A percentile compares a stretch with the other conserved stretches of the same genome.
Evolutionary conservation across 2,113 vertebrate species (phyloP).

Genomic region (Eonycteris spelaea): DNA sequence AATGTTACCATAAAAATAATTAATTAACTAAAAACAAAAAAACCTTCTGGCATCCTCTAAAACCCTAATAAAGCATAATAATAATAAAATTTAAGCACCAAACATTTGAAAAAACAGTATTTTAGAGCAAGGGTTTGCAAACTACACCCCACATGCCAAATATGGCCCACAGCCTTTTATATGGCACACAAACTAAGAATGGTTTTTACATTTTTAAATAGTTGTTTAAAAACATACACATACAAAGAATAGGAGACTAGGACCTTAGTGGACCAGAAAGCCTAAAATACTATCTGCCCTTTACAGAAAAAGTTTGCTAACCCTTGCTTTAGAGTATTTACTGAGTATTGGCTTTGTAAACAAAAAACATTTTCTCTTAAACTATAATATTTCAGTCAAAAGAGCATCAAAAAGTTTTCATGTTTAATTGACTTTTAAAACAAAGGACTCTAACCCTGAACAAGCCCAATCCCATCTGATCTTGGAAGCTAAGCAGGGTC

Average conservation of each 20-base stretch:
- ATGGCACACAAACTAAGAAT: background rate
- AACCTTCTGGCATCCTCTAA: background rate
- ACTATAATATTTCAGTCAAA: background rate
- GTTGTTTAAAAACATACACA: background rate
- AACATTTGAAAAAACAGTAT: background rate
- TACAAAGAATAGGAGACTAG: background rate
- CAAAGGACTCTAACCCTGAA: background rate
- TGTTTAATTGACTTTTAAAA: conserved; percentile 27
- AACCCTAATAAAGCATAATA: background rate
- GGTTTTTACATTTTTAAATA: background rate
- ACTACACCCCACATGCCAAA: background rate
- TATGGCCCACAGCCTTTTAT: background rate
- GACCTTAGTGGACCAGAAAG: background rate
- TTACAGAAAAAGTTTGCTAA: background rate
- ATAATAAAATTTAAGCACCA: background rate
- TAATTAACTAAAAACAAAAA: too few species aligned
- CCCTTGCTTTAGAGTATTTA: background rate
- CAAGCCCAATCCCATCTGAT: too few species aligned
- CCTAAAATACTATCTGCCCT: background rate
- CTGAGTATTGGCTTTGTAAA: background rate
- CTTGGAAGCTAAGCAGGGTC: too few species aligned
- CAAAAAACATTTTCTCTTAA: conserved; percentile 16
- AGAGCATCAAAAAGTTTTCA: background rate
- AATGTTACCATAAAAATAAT: too few species aligned
- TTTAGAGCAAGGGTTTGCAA: background rate